These are phyloP conservation scores for Carollia perspicillata DNA, from an alignment of 2,113 vertebrate genomes.

Conservation along the genomic window DNA sequence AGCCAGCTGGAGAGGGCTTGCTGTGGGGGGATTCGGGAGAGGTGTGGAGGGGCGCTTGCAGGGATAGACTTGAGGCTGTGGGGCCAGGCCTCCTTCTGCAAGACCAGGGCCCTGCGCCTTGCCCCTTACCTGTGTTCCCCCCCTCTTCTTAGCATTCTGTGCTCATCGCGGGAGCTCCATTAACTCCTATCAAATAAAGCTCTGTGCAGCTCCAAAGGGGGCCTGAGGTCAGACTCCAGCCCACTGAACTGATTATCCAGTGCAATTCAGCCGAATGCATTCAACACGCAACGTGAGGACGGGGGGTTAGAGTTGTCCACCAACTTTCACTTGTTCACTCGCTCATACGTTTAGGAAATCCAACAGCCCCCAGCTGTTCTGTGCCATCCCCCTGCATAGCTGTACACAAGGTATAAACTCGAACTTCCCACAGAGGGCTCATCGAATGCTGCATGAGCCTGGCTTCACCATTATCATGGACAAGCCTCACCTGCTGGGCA, in stretches of 20 bases:
- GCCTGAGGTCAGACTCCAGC: neutral
- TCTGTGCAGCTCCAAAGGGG: neutral
- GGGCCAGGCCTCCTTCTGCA: neutral
- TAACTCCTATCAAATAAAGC: neutral
- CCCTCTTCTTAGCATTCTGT: neutral
- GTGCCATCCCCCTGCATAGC: neutral
- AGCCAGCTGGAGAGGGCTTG: conserved; percentile 44
- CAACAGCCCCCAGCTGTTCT: neutral
- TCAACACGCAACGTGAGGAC: neutral
- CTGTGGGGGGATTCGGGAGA: neutral
- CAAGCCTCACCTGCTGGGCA: neutral
- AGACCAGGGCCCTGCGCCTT: neutral
- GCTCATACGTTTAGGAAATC: neutral
- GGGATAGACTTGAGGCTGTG: neutral
- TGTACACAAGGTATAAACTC: neutral
- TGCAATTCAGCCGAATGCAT: neutral
- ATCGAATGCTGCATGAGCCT: neutral
- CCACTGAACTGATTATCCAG: neutral
- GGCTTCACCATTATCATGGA: neutral
- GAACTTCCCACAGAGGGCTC: neutral
- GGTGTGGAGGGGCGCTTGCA: neutral
- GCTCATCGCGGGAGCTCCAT: neutral
- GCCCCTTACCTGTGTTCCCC: neutral
- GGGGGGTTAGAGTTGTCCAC: accelerated
- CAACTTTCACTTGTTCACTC: neutral